These are phyloP conservation scores for Caenorhabditis sulstoni DNA, from an alignment of 2,888 invertebrate genomes.

Conservation along the genomic window DNA sequence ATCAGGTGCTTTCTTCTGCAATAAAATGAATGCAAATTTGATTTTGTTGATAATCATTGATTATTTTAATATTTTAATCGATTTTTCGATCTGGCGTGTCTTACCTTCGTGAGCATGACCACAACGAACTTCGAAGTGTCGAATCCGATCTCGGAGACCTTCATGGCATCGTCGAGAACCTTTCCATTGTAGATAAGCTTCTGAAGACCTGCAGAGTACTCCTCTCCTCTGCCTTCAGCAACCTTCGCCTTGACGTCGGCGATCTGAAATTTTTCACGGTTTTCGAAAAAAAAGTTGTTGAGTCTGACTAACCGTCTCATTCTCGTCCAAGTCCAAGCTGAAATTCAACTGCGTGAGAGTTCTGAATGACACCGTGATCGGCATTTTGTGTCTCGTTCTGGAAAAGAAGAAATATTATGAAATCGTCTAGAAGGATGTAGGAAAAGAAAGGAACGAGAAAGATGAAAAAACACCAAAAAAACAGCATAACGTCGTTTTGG, in stretches of 20 bases:
- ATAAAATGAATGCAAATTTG: not conserved
- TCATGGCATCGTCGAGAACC: constrained; percentile 70
- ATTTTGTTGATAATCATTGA: too few species aligned
- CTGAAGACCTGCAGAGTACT: constrained; percentile 71
- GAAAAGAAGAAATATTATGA: constrained; percentile 5
- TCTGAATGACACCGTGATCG: constrained; percentile 72
- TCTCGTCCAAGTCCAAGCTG: constrained; percentile 69
- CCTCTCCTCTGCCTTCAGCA: constrained; percentile 65
- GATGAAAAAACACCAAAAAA: constrained; percentile 3
- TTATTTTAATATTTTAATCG: too few species aligned
- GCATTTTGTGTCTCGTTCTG: constrained; percentile 26
- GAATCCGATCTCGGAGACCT: constrained; percentile 66
- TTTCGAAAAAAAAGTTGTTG: not conserved
- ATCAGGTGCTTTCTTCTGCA: constrained; percentile 14
- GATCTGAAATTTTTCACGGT: constrained; percentile 62
- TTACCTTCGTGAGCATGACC: constrained; percentile 75
- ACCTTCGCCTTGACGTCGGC: constrained; percentile 75
- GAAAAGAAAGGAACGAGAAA: constrained; percentile 2
- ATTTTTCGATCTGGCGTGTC: too few species aligned
- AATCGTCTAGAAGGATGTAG: not conserved
- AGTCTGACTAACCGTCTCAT: constrained; percentile 72
- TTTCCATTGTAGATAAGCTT: constrained; percentile 80
- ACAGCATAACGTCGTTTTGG: too few species aligned
- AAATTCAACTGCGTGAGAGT: constrained; percentile 76
- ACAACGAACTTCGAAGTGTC: constrained; percentile 76